phyloP scores from a whole-genome alignment of 1,140 invertebrate genomes.

The Achroia grisella region DNA sequence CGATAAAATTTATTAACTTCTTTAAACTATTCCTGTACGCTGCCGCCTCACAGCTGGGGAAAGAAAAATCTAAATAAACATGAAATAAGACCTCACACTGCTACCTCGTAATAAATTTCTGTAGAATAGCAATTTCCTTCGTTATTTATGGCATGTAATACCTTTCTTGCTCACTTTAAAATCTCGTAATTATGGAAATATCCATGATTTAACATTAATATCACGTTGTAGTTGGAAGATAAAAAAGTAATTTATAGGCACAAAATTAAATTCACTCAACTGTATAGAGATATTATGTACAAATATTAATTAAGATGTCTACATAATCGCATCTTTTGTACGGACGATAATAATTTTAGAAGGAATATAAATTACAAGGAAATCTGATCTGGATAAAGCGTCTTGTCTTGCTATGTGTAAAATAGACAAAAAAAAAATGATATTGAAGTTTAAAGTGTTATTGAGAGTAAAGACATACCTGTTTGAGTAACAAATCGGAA shows the following conservation, averaged over 20 bases:
- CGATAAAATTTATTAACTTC: no score
- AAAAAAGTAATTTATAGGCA: background rate
- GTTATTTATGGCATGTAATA: slow-evolving; percentile 25
- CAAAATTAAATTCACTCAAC: background rate
- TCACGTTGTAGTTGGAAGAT: slow-evolving; percentile 1
- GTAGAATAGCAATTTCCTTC: slow-evolving; percentile 24
- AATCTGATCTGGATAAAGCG: no score
- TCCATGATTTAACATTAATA: slow-evolving; percentile 13
- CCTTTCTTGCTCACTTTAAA: slow-evolving; percentile 8
- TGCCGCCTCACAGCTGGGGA: no score
- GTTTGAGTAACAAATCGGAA: slow-evolving; percentile 95
- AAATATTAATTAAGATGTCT: no score
- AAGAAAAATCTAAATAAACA: no score
- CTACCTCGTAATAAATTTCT: slow-evolving; percentile 21
- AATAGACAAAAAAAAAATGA: background rate
- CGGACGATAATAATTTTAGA: background rate
- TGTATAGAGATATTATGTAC: no score
- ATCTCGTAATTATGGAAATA: slow-evolving; percentile 14
- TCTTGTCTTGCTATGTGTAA: no score
- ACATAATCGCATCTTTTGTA: no score
- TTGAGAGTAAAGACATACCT: slow-evolving; percentile 76
- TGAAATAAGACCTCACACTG: slow-evolving; percentile 1
- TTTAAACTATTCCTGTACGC: no score
- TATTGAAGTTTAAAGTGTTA: slow-evolving; percentile 1
- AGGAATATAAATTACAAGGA: no score